phyloP scores from a whole-genome alignment of 2,113 vertebrate species.

The Loxodonta africana region DNA sequence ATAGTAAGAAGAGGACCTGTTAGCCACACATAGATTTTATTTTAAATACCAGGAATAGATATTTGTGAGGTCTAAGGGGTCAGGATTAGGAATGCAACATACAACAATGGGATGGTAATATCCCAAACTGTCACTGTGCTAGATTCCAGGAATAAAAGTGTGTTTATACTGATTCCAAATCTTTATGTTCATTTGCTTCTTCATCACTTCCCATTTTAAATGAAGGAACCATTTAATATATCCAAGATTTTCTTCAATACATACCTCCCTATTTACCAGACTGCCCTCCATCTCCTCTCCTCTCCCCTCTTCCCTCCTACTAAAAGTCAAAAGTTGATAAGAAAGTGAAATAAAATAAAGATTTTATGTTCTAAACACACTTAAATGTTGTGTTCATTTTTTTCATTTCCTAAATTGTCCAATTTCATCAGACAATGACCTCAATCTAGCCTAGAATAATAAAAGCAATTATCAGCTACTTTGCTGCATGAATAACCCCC shows the following conservation, averaged over 20 bases:
- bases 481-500: slow-evolving; percentile 62
- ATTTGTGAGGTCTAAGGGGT: neutral
- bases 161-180: neutral
- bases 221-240: neutral
- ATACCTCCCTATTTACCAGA: neutral
- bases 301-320: neutral
- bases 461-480: slow-evolving; percentile 76
- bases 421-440: slow-evolving; percentile 78
- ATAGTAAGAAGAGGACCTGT: neutral
- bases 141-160: neutral
- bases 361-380: slow-evolving; percentile 71
- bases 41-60: neutral
- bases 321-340: slow-evolving; percentile 55
- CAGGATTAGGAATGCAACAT: neutral
- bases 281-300: neutral
- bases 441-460: slow-evolving; percentile 76
- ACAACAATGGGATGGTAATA: neutral
- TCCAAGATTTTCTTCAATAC: neutral
- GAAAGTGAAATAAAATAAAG: slow-evolving; percentile 64
- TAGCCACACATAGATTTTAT: neutral
- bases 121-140: neutral
- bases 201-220: neutral
- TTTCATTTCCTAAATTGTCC: slow-evolving; percentile 67
- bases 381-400: slow-evolving; percentile 72
- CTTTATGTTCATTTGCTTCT: neutral